A percentile compares a stretch with the other conserved stretches of the same genome.
Conservation (phyloP, 2,888 invertebrate species). For the Torymus aiolomorphi region DNA sequence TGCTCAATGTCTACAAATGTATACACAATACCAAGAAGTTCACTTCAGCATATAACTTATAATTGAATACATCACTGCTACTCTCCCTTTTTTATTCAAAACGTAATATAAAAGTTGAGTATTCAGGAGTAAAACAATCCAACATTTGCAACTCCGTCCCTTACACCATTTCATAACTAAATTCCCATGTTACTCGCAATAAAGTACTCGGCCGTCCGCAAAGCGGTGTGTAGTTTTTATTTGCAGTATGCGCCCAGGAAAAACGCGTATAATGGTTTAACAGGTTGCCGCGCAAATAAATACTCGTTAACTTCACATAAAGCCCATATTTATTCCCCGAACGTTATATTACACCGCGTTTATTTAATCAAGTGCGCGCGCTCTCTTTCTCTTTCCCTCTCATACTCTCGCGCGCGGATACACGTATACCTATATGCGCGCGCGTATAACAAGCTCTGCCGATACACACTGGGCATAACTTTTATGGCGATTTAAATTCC, state of each 20-base stretch:
- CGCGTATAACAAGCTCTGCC: neutral
- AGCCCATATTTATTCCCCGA: conserved; percentile 44
- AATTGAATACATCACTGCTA: too few species aligned
- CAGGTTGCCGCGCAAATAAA: conserved; percentile 47
- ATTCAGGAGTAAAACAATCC: too few species aligned
- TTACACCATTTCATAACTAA: too few species aligned
- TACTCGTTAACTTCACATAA: conserved; percentile 53
- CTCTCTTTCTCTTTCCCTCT: too few species aligned
- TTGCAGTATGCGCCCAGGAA: neutral
- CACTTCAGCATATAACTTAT: too few species aligned
- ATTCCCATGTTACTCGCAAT: neutral
- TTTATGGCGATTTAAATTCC: conserved; percentile 42
- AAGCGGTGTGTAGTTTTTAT: conserved; percentile 4
- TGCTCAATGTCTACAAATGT: too few species aligned
- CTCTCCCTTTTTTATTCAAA: too few species aligned
- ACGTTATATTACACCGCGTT: conserved; percentile 41
- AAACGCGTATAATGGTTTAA: conserved; percentile 37
- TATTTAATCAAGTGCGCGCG: conserved; percentile 50
- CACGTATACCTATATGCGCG: neutral
- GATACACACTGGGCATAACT: conserved; percentile 26
- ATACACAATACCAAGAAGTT: too few species aligned
- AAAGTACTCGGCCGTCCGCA: conserved; percentile 18
- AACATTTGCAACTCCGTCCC: too few species aligned
- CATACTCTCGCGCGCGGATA: conserved; percentile 1
- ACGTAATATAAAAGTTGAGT: too few species aligned